phyloP scores from a whole-genome alignment of 2,888 invertebrate species.

The Amorpha juglandis region DNA sequence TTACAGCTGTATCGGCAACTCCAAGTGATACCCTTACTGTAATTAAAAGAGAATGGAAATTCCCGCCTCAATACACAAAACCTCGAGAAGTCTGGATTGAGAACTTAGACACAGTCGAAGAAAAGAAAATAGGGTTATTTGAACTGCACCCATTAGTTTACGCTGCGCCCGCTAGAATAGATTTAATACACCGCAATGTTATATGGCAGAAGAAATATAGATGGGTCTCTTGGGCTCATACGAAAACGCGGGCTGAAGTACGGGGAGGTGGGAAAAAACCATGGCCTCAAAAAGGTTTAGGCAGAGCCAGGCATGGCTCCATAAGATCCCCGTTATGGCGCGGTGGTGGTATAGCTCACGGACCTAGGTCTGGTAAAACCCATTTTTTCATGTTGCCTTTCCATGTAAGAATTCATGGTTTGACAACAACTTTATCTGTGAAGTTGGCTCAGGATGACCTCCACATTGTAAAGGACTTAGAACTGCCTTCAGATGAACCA shows the following conservation, averaged over 20 bases:
- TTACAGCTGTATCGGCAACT: conserved; percentile 41
- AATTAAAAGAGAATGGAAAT: conserved; percentile 75
- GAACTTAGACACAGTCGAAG: conserved; percentile 89
- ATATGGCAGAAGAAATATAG: conserved; percentile 93
- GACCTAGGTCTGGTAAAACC: conserved; percentile 95
- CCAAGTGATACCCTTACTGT: conserved; percentile 55
- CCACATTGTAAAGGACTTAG: conserved; percentile 93
- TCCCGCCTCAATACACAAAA: conserved; percentile 82
- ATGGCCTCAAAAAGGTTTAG: conserved; percentile 98
- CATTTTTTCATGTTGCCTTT: conserved; percentile 97
- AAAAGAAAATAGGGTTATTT: conserved; percentile 92
- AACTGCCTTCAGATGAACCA: conserved; percentile 92
- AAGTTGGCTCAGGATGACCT: conserved; percentile 98
- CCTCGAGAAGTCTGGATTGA: conserved; percentile 94
- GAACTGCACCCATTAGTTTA: conserved; percentile 96
- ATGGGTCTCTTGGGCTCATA: conserved; percentile 91
- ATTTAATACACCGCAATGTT: conserved; percentile 93
- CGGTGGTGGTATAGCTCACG: conserved; percentile 94
- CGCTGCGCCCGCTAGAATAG: conserved; percentile 92
- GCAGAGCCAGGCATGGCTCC: conserved; percentile 95
- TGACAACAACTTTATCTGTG: conserved; percentile 92
- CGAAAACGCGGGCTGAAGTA: conserved; percentile 93
- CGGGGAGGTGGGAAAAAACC: conserved; percentile 96
- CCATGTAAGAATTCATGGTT: conserved; percentile 89
- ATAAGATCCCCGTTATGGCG: conserved; percentile 94